A percentile compares a stretch with the other conserved stretches of the same genome.
Evolutionary conservation across 2,888 invertebrate genomes (phyloP).

Genomic region (Caenorhabditis macrosperma): DNA sequence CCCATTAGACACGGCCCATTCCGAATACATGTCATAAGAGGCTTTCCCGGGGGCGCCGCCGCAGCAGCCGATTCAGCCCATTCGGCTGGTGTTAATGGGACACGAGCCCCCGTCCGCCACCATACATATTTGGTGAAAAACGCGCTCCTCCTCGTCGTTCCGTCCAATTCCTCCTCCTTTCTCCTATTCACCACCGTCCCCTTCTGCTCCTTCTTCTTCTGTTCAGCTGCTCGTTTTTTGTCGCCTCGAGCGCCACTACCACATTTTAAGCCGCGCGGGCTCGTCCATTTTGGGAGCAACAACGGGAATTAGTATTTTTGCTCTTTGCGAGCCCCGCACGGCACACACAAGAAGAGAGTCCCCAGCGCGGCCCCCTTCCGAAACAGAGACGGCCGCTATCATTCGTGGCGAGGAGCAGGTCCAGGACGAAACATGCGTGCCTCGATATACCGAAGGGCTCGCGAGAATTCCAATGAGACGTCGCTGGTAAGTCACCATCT

Average conservation of each 20-base stretch:
- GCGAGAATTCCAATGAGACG: constrained; percentile 57
- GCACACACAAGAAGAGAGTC: constrained; percentile 22
- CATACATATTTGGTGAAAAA: constrained; percentile 16
- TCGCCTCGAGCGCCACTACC: constrained; percentile 12
- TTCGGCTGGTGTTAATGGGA: constrained; percentile 50
- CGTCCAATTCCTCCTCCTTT: constrained; percentile 1
- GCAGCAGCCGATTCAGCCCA: constrained; percentile 20
- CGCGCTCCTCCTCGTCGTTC: constrained; percentile 8
- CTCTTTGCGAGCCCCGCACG: constrained; percentile 25
- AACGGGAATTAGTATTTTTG: constrained; percentile 51
- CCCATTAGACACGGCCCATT: constrained; percentile 26
- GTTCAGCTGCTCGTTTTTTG: constrained; percentile 27
- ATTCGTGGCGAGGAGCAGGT: constrained; percentile 17
- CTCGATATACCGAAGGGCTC: constrained; percentile 54
- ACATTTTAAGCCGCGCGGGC: constrained; percentile 11
- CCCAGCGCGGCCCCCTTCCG: constrained; percentile 6
- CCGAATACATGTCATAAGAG: constrained; percentile 41
- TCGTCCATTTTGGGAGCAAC: constrained; percentile 28
- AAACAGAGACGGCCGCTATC: constrained; percentile 21
- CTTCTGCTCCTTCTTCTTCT: constrained; percentile 12
- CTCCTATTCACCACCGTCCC: constrained; percentile 10
- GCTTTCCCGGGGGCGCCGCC: constrained; percentile 18
- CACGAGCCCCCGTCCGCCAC: constrained; percentile 19
- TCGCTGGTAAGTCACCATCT: constrained; percentile 49
- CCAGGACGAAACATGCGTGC: constrained; percentile 39